A percentile compares a stretch with the other conserved stretches of the same genome.
These are phyloP conservation scores for Myodes glareolus DNA, from an alignment of 2,113 vertebrate genomes.

Conservation along the genomic window DNA sequence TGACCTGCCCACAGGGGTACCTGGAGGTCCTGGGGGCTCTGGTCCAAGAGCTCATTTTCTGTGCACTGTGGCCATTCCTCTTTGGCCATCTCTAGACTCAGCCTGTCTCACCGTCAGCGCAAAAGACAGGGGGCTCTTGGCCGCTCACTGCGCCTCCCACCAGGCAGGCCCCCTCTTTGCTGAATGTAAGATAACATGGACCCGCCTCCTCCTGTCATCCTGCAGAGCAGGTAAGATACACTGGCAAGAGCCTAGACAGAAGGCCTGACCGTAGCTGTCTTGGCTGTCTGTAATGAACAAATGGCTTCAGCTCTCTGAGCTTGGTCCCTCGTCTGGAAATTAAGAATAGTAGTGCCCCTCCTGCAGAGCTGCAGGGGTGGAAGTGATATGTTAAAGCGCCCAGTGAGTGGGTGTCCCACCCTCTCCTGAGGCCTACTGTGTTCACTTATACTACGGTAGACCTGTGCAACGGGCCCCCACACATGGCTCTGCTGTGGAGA, in stretches of 20 bases:
- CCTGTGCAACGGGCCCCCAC: background rate
- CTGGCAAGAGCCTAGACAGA: background rate
- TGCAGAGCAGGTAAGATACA: background rate
- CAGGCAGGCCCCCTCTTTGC: background rate
- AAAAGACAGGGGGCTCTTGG: background rate
- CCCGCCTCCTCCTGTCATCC: background rate
- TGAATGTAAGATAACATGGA: background rate
- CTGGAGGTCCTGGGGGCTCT: background rate
- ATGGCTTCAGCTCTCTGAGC: background rate
- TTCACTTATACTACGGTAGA: too few relatives aligned
- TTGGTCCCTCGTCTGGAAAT: background rate
- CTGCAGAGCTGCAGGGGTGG: background rate
- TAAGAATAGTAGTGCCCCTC: background rate
- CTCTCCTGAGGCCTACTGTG: fast-evolving
- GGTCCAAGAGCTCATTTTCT: background rate
- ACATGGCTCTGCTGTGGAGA: background rate
- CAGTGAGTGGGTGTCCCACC: background rate
- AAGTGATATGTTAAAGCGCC: background rate
- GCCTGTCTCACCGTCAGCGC: background rate
- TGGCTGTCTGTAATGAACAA: background rate
- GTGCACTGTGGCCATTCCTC: background rate
- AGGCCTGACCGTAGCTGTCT: background rate
- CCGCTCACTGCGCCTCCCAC: background rate
- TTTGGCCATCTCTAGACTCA: background rate
- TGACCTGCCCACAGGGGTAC: fast-evolving